Evolutionary conservation across 2,888 invertebrate species (phyloP).

Genomic region (Antheraea yamamai): DNA sequence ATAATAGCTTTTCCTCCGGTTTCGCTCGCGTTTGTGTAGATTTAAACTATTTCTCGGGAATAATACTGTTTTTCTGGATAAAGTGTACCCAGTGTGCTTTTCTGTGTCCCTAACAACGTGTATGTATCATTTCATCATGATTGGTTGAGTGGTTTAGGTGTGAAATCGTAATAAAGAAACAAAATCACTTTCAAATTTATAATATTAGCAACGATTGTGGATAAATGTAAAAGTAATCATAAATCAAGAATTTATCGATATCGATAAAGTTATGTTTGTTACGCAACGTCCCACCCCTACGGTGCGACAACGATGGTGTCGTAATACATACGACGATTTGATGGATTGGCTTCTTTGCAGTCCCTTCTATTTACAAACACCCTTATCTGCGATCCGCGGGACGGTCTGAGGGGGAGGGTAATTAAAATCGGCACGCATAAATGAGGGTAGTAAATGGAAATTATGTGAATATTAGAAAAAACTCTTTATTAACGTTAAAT

Average conservation of each 20-base stretch:
- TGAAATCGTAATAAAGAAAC: too few relatives aligned
- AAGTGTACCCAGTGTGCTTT: too few relatives aligned
- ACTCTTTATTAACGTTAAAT: background rate
- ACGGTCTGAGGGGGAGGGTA: conserved; percentile 57
- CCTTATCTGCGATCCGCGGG: conserved; percentile 64
- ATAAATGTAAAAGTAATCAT: too few relatives aligned
- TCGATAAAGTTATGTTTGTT: conserved; percentile 24
- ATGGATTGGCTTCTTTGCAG: conserved; percentile 82
- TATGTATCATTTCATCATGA: too few relatives aligned
- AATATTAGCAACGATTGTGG: too few relatives aligned
- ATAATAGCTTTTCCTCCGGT: too few relatives aligned
- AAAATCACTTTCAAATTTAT: too few relatives aligned
- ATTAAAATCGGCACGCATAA: conserved; percentile 75
- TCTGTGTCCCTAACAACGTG: too few relatives aligned
- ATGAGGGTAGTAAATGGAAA: conserved; percentile 22
- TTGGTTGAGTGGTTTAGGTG: too few relatives aligned
- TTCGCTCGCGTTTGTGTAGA: too few relatives aligned
- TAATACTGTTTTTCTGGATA: too few relatives aligned
- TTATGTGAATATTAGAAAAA: background rate
- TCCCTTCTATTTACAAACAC: conserved; percentile 81
- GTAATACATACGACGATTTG: conserved; percentile 80
- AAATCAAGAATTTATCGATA: conserved; percentile 22
- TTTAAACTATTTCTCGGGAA: too few relatives aligned
- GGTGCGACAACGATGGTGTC: conserved; percentile 72
- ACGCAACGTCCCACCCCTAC: conserved; percentile 43